A percentile compares a stretch with the other conserved stretches of the same genome.
phyloP scores from a whole-genome alignment of 2,797 vertebrate genomes.

The Cyclopterus lumpus region DNA sequence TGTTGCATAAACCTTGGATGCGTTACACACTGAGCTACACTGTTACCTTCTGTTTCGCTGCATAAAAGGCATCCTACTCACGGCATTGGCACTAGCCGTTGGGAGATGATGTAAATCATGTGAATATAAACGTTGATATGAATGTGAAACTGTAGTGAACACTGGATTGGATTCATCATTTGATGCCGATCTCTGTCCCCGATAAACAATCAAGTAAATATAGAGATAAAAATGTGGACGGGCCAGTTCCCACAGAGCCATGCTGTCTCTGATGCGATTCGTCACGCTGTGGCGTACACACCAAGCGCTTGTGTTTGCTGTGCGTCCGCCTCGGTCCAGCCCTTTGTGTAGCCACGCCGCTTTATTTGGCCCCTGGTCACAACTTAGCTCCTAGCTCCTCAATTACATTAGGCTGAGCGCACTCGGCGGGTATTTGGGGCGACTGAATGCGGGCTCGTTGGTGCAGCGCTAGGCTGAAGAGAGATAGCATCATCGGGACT shows the following conservation, averaged over 20 bases:
- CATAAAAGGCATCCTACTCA: background rate
- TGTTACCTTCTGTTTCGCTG: background rate
- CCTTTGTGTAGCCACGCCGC: conserved; percentile 36
- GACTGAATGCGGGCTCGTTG: conserved; percentile 18
- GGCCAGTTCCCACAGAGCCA: conserved; percentile 53
- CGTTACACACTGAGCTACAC: too few species aligned
- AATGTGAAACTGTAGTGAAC: background rate
- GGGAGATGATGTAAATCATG: background rate
- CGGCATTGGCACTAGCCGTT: background rate
- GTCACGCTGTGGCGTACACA: conserved; percentile 34
- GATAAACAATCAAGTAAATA: conserved; percentile 10
- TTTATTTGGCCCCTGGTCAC: conserved; percentile 61
- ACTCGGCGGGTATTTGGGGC: conserved; percentile 9
- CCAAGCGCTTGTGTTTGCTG: conserved; percentile 32
- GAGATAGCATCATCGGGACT: conserved; percentile 27
- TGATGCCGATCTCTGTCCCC: background rate
- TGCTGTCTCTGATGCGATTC: conserved; percentile 43
- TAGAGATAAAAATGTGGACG: conserved; percentile 11
- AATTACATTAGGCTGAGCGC: conserved; percentile 32
- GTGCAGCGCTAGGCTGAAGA: conserved; percentile 11
- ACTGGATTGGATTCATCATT: background rate
- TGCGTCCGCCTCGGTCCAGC: conserved; percentile 20
- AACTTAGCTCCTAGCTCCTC: conserved; percentile 40
- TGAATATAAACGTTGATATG: background rate
- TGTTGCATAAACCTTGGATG: too few species aligned